A percentile compares a stretch with the other conserved stretches of the same genome.
Conservation (phyloP, 2,113 vertebrate genomes). For the Tyto alba region DNA sequence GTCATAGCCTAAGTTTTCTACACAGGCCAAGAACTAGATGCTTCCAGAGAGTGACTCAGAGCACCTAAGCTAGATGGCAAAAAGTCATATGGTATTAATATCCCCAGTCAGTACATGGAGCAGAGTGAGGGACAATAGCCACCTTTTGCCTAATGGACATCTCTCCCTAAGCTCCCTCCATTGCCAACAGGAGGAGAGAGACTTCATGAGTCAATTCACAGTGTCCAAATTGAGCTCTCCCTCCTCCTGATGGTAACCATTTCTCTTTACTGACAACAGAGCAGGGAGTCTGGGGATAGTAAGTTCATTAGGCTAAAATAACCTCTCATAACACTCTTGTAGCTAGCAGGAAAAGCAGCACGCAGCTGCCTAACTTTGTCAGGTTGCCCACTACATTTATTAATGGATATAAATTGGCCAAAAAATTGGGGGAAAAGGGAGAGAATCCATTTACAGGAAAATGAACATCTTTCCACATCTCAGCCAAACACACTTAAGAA, state of each 20-base stretch:
- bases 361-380: slow-evolving; percentile 3
- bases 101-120: fast-evolving
- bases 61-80: slow-evolving; percentile 4
- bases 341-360: background rate
- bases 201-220: background rate
- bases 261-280: background rate
- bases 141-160: background rate
- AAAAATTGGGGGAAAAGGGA: background rate
- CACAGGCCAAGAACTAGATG: background rate
- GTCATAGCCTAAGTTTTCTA: background rate
- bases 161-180: background rate
- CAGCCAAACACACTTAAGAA: background rate
- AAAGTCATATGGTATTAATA: background rate
- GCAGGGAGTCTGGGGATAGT: background rate
- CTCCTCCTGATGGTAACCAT: slow-evolving; percentile 1
- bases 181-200: background rate
- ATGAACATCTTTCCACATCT: background rate
- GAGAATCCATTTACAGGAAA: background rate
- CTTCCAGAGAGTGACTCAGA: slow-evolving; percentile 28
- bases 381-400: slow-evolving; percentile 7
- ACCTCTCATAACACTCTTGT: background rate
- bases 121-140: background rate
- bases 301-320: slow-evolving; percentile 45
- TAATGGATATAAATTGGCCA: background rate
- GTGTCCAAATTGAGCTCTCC: background rate